Evolutionary conservation across 2,797 vertebrate genomes (phyloP).

Genomic region (Gila robusta): DNA sequence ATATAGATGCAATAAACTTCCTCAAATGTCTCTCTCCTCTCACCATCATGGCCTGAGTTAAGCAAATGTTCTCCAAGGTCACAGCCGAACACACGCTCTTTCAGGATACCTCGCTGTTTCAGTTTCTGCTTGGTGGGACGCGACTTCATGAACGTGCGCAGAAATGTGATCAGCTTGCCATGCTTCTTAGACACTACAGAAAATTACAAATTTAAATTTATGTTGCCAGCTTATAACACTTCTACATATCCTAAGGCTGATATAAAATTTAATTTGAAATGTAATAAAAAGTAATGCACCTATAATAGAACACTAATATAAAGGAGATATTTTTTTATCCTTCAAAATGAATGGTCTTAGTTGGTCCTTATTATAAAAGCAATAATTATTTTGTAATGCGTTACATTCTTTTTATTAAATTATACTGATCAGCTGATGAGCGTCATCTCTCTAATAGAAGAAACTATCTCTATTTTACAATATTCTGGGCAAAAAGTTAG

Average conservation of each 20-base stretch:
- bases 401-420: neutral
- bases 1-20: slow-evolving; percentile 1
- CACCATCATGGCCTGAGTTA: slow-evolving; percentile 94
- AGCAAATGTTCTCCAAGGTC: slow-evolving; percentile 97
- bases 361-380: neutral
- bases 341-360: neutral
- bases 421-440: neutral
- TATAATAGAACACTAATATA: neutral
- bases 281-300: neutral
- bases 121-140: slow-evolving; percentile 97
- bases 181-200: slow-evolving; percentile 94
- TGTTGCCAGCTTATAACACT: neutral
- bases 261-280: neutral
- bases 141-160: slow-evolving; percentile 98
- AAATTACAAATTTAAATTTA: neutral
- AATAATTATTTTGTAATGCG: neutral
- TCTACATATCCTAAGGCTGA: neutral
- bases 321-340: neutral
- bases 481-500: neutral
- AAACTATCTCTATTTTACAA: neutral
- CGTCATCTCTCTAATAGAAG: neutral
- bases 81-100: slow-evolving; percentile 96
- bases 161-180: slow-evolving; percentile 98
- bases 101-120: slow-evolving; percentile 95
- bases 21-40: slow-evolving; percentile 50